These are phyloP conservation scores for Bradysia coprophila DNA, from an alignment of 1,140 invertebrate species.

Conservation along the genomic window DNA sequence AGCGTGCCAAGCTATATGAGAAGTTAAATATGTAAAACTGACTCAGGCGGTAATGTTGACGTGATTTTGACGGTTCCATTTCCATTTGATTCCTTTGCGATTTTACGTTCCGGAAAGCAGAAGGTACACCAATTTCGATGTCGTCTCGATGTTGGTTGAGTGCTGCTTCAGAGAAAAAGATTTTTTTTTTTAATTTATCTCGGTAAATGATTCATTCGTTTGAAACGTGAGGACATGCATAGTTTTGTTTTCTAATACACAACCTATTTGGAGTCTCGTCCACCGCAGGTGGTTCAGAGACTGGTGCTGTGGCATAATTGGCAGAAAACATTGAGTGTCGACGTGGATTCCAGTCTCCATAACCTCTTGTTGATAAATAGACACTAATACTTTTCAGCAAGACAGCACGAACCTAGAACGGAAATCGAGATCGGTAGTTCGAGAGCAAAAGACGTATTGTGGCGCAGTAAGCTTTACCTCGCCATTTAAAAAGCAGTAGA, in stretches of 20 bases:
- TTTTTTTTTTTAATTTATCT: too few relatives aligned
- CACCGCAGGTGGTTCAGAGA: slow-evolving; percentile 11
- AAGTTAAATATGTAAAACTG: neutral
- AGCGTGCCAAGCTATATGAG: too few relatives aligned
- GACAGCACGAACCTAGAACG: slow-evolving; percentile 29
- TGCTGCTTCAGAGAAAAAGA: neutral
- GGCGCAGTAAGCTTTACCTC: slow-evolving; percentile 38
- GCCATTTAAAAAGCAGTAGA: slow-evolving; percentile 78
- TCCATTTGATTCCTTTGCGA: neutral
- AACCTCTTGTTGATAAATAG: slow-evolving; percentile 29
- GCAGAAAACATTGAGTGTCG: slow-evolving; percentile 28
- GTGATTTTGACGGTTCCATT: too few relatives aligned
- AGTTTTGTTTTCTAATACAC: too few relatives aligned
- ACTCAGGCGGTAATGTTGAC: neutral
- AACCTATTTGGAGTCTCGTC: neutral
- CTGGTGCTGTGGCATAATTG: slow-evolving; percentile 19
- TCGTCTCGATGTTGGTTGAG: neutral
- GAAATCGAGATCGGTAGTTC: neutral
- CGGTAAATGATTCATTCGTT: too few relatives aligned
- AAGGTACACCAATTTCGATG: neutral
- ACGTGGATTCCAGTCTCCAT: slow-evolving; percentile 24
- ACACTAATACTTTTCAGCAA: slow-evolving; percentile 34
- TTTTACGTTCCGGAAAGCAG: neutral
- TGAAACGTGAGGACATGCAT: too few relatives aligned
- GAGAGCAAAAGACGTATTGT: neutral